These are phyloP conservation scores for Limonius californicus DNA, from an alignment of 1,140 invertebrate species.

Conservation along the genomic window DNA sequence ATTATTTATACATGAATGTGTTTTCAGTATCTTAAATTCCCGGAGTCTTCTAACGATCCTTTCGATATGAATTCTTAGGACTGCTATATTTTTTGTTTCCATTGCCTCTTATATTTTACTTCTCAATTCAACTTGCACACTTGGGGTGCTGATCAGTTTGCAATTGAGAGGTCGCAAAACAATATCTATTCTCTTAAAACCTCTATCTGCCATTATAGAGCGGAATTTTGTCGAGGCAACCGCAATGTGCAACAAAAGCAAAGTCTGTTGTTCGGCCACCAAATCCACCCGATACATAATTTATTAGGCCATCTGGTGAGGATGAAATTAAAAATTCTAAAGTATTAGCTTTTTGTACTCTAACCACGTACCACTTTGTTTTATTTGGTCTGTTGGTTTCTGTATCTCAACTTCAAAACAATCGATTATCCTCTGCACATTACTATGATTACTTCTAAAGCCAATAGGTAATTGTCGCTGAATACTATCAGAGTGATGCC, in stretches of 20 bases:
- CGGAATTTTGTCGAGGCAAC: conserved; percentile 35
- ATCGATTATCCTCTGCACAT: conserved; percentile 25
- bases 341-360: conserved; percentile 44
- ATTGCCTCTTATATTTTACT: conserved; percentile 32
- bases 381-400: conserved; percentile 33
- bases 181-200: conserved; percentile 44
- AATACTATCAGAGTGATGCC: background rate
- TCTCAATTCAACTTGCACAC: conserved; percentile 20
- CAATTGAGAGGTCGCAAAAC: conserved; percentile 34
- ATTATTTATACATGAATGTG: conserved; percentile 34
- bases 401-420: conserved; percentile 44
- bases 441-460: background rate
- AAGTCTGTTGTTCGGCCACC: conserved; percentile 38
- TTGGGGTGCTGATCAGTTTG: conserved; percentile 38
- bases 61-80: conserved; percentile 29
- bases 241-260: conserved; percentile 37
- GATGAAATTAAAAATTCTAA: conserved; percentile 46
- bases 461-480: background rate
- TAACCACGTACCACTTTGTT: conserved; percentile 40
- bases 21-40: conserved; percentile 33
- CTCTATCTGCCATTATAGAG: conserved; percentile 44
- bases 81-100: conserved; percentile 37
- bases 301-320: conserved; percentile 44
- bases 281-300: conserved; percentile 43
- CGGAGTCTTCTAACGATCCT: conserved; percentile 6